Evolutionary conservation across 2,888 invertebrate genomes (phyloP).

Genomic region (Platycnemis pennipes): DNA sequence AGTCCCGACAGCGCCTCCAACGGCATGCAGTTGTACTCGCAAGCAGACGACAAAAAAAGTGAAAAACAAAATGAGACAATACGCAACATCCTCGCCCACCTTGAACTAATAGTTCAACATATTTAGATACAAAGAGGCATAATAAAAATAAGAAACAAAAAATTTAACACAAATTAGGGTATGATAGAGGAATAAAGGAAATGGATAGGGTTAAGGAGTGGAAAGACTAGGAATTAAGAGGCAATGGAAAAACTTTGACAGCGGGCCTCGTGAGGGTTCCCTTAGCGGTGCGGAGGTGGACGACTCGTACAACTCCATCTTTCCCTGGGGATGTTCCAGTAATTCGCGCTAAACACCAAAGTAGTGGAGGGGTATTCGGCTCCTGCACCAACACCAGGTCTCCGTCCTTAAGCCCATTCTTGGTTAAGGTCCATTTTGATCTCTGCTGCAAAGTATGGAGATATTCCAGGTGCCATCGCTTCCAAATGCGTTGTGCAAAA

Average conservation of each 20-base stretch:
- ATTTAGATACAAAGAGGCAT: no score
- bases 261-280: not conserved
- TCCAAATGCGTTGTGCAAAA: not conserved
- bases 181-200: not conserved
- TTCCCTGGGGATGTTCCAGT: not conserved
- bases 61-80: no score
- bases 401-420: conserved; percentile 10
- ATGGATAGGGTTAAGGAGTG: not conserved
- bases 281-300: not conserved
- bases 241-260: not conserved
- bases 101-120: no score
- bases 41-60: no score
- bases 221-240: not conserved
- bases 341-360: not conserved
- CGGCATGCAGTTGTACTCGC: no score
- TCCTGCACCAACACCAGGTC: not conserved
- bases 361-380: not conserved
- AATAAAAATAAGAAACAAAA: no score
- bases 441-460: no score
- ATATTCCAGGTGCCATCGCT: no score
- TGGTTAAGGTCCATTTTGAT: no score
- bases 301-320: no score
- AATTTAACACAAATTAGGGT: not conserved
- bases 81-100: no score
- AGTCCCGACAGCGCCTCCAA: no score